A percentile compares a stretch with the other conserved stretches of the same genome.
phyloP scores from a whole-genome alignment of 2,888 invertebrate genomes.

The Lycia hirtaria region DNA sequence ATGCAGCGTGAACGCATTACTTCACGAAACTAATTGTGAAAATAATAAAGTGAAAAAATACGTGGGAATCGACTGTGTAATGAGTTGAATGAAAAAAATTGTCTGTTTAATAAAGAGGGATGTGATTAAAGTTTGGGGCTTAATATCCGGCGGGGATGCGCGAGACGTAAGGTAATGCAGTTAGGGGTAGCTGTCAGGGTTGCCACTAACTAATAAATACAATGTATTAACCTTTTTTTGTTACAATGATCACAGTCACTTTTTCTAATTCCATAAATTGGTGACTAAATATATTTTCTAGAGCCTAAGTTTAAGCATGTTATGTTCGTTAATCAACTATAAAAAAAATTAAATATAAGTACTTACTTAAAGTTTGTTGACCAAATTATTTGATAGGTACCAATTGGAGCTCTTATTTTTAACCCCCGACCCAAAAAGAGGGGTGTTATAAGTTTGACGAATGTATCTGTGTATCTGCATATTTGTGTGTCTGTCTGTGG shows the following conservation, averaged over 20 bases:
- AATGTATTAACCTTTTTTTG: too few species aligned
- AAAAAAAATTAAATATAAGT: too few species aligned
- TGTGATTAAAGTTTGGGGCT: constrained; percentile 78
- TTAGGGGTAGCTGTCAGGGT: constrained; percentile 58
- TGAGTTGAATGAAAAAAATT: constrained; percentile 71
- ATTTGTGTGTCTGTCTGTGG: too few species aligned
- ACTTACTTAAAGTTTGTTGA: too few species aligned
- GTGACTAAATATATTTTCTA: too few species aligned
- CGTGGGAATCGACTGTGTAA: constrained; percentile 80
- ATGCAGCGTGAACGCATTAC: constrained; percentile 84
- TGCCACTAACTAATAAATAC: constrained; percentile 38
- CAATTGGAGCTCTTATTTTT: too few species aligned
- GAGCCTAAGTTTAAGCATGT: too few species aligned
- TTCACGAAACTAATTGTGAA: constrained; percentile 73
- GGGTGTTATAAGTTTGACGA: too few species aligned
- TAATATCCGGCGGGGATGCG: constrained; percentile 79
- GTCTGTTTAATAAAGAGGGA: constrained; percentile 73
- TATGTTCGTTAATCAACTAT: too few species aligned
- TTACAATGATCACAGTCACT: background rate
- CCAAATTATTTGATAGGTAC: too few species aligned
- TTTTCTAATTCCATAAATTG: background rate
- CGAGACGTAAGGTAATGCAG: constrained; percentile 71
- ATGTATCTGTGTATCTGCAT: too few species aligned
- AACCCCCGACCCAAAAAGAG: too few species aligned
- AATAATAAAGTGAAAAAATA: constrained; percentile 66